phyloP scores from a whole-genome alignment of 2,797 vertebrate genomes.

The Peromyscus aztecus region DNA sequence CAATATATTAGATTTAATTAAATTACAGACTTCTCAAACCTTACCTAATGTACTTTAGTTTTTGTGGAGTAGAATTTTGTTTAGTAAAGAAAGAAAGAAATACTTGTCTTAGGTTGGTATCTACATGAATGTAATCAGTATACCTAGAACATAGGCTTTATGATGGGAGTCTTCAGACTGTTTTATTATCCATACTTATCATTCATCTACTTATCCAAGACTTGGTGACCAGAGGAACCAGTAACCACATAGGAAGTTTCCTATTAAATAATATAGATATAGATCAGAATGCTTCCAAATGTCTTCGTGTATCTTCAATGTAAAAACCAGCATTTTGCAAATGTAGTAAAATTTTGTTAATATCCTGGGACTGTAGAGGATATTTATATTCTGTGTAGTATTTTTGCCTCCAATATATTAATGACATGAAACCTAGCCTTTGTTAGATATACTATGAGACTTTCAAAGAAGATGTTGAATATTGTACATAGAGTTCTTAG shows the following conservation, averaged over 20 bases:
- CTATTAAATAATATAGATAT: neutral
- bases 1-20: neutral
- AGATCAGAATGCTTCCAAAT: neutral
- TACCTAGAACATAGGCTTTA: neutral
- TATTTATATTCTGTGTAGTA: neutral
- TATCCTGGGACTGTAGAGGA: neutral
- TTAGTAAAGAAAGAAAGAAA: slow-evolving; percentile 1
- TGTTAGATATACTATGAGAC: neutral
- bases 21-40: neutral
- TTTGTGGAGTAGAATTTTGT: neutral
- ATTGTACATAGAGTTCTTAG: neutral
- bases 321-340: neutral
- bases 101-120: neutral
- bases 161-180: neutral
- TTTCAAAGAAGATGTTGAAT: neutral
- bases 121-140: neutral
- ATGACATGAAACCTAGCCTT: neutral
- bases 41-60: neutral
- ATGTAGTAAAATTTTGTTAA: neutral
- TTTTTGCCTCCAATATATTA: neutral
- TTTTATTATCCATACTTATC: neutral
- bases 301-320: neutral
- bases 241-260: neutral
- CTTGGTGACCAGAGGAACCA: neutral
- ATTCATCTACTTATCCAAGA: slow-evolving; percentile 8